Conservation (phyloP, 1,140 invertebrate species). For the Drosophila asahinai region DNA sequence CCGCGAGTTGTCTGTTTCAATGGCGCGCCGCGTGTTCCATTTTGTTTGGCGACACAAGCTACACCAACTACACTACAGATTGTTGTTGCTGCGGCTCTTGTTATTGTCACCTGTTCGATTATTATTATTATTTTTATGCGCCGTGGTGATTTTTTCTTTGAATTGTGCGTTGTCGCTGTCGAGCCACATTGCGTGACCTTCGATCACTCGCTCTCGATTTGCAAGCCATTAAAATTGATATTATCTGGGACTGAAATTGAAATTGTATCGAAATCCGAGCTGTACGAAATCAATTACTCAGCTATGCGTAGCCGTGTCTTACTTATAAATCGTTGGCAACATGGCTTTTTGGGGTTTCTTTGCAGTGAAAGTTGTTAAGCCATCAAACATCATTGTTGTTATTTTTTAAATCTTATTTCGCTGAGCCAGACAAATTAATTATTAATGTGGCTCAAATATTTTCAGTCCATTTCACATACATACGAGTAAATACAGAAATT, state of each 20-base stretch:
- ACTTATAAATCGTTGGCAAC: conserved; percentile 27
- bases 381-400: conserved; percentile 36
- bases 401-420: conserved; percentile 15
- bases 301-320: conserved; percentile 62
- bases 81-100: conserved; percentile 58
- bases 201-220: conserved; percentile 65
- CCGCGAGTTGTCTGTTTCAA: conserved; percentile 48
- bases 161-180: conserved; percentile 72
- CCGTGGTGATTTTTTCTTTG: conserved; percentile 41
- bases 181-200: conserved; percentile 60
- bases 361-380: conserved; percentile 62
- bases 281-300: conserved; percentile 71
- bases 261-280: conserved; percentile 69
- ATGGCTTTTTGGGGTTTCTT: conserved; percentile 29
- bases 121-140: conserved; percentile 58
- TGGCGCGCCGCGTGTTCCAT: conserved; percentile 66
- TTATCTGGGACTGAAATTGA: conserved; percentile 53
- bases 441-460: conserved; percentile 56
- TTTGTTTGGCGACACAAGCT: conserved; percentile 60
- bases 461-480: conserved; percentile 43
- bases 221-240: conserved; percentile 69
- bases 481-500: conserved; percentile 27
- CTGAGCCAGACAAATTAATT: conserved; percentile 59
- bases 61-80: conserved; percentile 37
- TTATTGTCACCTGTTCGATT: conserved; percentile 80